Evolutionary conservation across 2,797 vertebrate genomes (phyloP), one percentile per base, ranked within the genome.

Genomic region (Anisognathus igniventris): DNA sequence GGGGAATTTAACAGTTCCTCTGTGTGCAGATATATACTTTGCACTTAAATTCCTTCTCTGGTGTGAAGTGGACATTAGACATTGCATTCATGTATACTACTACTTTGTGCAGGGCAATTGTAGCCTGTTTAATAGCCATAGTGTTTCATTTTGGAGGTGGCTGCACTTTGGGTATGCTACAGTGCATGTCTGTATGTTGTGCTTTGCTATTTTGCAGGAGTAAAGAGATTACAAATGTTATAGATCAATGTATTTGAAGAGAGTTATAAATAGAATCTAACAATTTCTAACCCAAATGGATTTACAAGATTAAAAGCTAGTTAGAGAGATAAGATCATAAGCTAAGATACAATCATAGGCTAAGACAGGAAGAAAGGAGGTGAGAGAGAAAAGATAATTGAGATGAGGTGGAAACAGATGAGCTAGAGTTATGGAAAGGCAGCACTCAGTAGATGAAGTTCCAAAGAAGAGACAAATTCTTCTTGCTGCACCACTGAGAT

Each of bases 221-320:
- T 47, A 67, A 85, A 68, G 24, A 65, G 21, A 10, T 81, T 33
- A n/a, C 3, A 65, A 57, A 42, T 39, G 18, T 22, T 62, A 45
- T 2, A 53, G 1, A 56, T 13, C 13, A 67, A 54, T 18, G 8
- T 24, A 61, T 88, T 78, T 58, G 42, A 72, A 65, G 5, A 74
- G 6, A 66, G 19, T 33, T 50, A 54, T 45, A 73, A 85, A 76
- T 37, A 50, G 3, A 47, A 8, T n/a, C 18, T 56, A 70, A 56
- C 6, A 33, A 16, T 20, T 92, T 78, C 70, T 74, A 39, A 56
- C 45, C 86, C 35, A 47, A 72, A 90, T 24, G 23, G 13, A 86
- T 74, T 88, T 74, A 67, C 27, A 71, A 66, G 53, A 86, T 79
- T 78, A 90, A 78, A 92, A 86, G 27, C 23, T 79, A 51, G 30